These are phyloP conservation scores for Mastacembelus armatus DNA, from an alignment of 2,797 vertebrate genomes.

Conservation along the genomic window DNA sequence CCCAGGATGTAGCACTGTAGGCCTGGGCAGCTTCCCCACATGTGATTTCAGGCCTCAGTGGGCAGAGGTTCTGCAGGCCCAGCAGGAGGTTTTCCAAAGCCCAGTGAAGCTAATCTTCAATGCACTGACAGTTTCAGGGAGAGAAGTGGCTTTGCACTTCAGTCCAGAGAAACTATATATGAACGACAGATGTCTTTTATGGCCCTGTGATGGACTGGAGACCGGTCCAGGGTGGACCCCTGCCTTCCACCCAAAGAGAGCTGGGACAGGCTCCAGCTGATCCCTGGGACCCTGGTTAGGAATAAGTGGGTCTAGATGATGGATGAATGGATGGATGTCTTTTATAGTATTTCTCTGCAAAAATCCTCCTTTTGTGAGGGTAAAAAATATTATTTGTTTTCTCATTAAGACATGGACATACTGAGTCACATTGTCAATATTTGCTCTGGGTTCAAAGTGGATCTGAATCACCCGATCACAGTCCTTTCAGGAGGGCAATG, in stretches of 20 bases:
- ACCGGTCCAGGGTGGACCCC: no score
- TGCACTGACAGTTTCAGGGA: conserved; percentile 48
- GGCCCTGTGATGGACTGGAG: no score
- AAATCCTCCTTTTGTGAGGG: neutral
- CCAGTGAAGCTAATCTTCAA: conserved; percentile 52
- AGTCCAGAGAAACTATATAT: neutral
- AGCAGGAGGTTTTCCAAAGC: conserved; percentile 72
- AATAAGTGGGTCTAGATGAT: no score
- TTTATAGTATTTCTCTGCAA: neutral
- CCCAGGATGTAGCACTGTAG: conserved; percentile 69
- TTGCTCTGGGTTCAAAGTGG: conserved; percentile 65
- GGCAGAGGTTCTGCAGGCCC: conserved; percentile 65
- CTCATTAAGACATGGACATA: neutral
- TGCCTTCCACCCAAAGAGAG: no score
- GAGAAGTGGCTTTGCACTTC: conserved; percentile 1
- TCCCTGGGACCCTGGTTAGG: no score
- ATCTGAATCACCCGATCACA: conserved; percentile 34
- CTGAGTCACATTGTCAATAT: conserved; percentile 50
- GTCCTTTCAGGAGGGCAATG: neutral
- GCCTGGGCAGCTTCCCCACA: conserved; percentile 65
- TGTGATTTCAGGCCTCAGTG: conserved; percentile 59
- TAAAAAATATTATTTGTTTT: neutral
- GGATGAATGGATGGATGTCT: no score
- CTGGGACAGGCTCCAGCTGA: no score
- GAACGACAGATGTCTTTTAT: neutral